Evolutionary conservation across 2,797 vertebrate genomes (phyloP).

Genomic region (Sebastes taczanowskii): DNA sequence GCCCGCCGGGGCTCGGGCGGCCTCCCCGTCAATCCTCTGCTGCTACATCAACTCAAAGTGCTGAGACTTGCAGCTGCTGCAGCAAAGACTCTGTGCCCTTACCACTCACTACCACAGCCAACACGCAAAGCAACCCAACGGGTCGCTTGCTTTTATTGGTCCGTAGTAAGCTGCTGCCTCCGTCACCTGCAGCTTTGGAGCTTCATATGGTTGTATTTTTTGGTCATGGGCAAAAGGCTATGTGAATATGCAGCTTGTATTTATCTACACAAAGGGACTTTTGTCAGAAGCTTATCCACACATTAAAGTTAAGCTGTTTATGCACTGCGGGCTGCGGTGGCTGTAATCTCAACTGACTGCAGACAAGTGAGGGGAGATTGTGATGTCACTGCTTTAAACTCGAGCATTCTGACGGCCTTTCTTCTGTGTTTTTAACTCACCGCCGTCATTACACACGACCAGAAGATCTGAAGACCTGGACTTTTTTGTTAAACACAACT

Average conservation of each 20-base stretch:
- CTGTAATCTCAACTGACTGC: slow-evolving; percentile 48
- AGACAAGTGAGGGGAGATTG: slow-evolving; percentile 32
- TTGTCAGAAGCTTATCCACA: slow-evolving; percentile 53
- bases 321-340: slow-evolving; percentile 27
- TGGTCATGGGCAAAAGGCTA: slow-evolving; percentile 31
- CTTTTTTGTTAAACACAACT: background rate
- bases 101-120: slow-evolving; percentile 61
- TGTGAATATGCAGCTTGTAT: slow-evolving; percentile 49
- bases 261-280: slow-evolving; percentile 50
- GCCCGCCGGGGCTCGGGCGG: slow-evolving; percentile 63
- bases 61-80: slow-evolving; percentile 72
- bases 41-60: slow-evolving; percentile 74
- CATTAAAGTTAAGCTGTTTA: slow-evolving; percentile 63
- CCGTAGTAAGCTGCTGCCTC: slow-evolving; percentile 35
- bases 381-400: slow-evolving; percentile 29
- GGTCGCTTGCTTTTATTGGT: slow-evolving; percentile 44
- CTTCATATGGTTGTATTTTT: slow-evolving; percentile 46
- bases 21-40: slow-evolving; percentile 68
- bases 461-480: background rate
- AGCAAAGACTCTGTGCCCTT: slow-evolving; percentile 59
- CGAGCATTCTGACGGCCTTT: background rate
- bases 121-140: slow-evolving; percentile 50
- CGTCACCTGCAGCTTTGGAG: slow-evolving; percentile 51
- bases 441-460: background rate
- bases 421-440: background rate